These are phyloP conservation scores for Nesidiocoris tenuis DNA, from an alignment of 2,888 invertebrate species.

Conservation along the genomic window DNA sequence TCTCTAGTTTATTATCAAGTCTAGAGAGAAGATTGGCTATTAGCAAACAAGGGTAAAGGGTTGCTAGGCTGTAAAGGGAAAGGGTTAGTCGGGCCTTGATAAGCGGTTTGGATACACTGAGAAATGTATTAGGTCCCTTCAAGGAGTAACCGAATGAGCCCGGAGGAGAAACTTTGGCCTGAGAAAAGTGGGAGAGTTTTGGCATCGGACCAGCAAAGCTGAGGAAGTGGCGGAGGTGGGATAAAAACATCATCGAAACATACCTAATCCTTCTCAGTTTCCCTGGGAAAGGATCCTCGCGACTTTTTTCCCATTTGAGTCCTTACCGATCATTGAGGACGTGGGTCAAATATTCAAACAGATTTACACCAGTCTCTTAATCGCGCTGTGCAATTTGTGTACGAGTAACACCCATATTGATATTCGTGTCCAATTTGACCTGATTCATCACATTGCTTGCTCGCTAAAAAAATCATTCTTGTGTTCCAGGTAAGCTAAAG, in stretches of 20 bases:
- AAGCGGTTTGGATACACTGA: slow-evolving; percentile 18
- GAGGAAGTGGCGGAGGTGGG: not conserved
- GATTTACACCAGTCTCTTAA: too few species aligned
- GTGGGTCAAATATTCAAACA: too few species aligned
- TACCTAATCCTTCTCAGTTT: not conserved
- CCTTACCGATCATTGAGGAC: too few species aligned
- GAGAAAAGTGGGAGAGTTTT: not conserved
- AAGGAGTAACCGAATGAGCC: not conserved
- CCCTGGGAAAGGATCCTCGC: not conserved
- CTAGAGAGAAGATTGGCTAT: slow-evolving; percentile 34
- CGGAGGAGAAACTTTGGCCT: not conserved
- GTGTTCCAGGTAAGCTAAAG: too few species aligned
- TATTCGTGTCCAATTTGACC: too few species aligned
- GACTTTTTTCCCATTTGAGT: not conserved
- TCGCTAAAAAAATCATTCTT: too few species aligned
- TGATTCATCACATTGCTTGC: too few species aligned
- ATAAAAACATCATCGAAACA: not conserved
- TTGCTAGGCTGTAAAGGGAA: not conserved
- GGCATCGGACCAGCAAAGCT: not conserved
- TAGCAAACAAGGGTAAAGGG: slow-evolving; percentile 31
- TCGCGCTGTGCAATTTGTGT: too few species aligned
- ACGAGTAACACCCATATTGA: too few species aligned
- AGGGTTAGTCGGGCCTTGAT: slow-evolving; percentile 7
- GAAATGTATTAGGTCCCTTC: slow-evolving; percentile 25
- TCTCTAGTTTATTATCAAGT: slow-evolving; percentile 29